Evolutionary conservation across 2,113 vertebrate species (phyloP).

Genomic region (Forbesichthys papilliferus): DNA sequence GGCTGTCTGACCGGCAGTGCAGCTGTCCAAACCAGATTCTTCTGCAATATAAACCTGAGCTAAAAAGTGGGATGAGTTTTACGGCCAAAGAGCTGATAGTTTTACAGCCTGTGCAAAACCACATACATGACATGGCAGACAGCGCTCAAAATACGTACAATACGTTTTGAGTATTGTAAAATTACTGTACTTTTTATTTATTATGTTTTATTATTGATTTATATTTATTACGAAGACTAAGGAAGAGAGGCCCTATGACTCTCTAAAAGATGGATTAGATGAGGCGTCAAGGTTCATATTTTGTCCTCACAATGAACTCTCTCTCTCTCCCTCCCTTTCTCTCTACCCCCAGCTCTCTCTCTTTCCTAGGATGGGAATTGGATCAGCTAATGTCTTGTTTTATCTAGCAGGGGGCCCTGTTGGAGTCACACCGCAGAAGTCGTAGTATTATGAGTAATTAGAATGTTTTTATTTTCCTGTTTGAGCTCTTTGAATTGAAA

Average conservation of each 20-base stretch:
- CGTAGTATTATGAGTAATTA: no score
- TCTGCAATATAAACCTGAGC: constrained; percentile 61
- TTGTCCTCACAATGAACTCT: constrained; percentile 22
- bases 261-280: not conserved
- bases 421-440: not conserved
- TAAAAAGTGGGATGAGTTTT: constrained; percentile 56
- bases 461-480: not conserved
- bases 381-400: not conserved
- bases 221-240: constrained; percentile 10
- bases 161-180: not conserved
- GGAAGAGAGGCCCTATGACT: not conserved
- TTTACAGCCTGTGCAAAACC: constrained; percentile 43
- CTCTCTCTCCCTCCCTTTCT: not conserved
- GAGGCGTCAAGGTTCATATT: constrained; percentile 6
- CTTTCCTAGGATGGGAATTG: not conserved
- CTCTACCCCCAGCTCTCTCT: not conserved
- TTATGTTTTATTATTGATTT: constrained; percentile 1
- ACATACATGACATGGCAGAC: constrained; percentile 3
- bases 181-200: not conserved
- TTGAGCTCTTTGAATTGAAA: no score
- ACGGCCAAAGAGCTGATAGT: constrained; percentile 43
- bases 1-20: constrained; percentile 51
- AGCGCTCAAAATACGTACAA: not conserved
- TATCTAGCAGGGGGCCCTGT: not conserved
- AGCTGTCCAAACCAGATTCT: constrained; percentile 47